Conservation (phyloP, 2,113 vertebrate species). For the Haliaeetus leucogaster region DNA sequence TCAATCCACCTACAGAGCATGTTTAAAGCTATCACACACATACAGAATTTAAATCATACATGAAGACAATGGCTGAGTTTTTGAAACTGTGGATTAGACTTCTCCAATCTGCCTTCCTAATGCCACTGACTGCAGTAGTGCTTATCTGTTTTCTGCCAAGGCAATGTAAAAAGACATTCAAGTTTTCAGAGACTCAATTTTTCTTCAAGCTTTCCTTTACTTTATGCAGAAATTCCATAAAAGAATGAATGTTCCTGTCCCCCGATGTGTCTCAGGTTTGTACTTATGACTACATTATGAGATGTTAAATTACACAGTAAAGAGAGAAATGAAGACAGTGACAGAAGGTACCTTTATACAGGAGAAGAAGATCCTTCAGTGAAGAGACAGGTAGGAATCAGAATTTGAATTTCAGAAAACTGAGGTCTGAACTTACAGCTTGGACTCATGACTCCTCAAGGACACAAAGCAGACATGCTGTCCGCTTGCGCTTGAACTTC, state of each 20-base stretch:
- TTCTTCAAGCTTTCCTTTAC: not conserved
- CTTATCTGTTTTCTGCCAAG: not conserved
- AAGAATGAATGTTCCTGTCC: not conserved
- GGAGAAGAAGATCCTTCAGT: not conserved
- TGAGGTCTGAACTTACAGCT: not conserved
- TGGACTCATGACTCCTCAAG: not conserved
- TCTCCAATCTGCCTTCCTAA: not conserved
- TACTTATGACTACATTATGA: not conserved
- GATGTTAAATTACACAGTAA: not conserved
- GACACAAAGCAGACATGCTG: not conserved
- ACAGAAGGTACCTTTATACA: not conserved
- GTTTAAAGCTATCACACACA: not conserved
- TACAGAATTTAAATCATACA: rapidly evolving
- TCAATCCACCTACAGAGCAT: not conserved
- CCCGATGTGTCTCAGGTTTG: not conserved
- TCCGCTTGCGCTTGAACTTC: rapidly evolving
- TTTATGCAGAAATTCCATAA: not conserved
- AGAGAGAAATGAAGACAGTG: not conserved
- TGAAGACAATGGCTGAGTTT: not conserved
- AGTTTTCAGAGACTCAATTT: not conserved
- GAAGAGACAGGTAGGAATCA: not conserved
- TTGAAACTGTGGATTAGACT: not conserved
- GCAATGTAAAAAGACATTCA: not conserved
- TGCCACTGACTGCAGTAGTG: not conserved
- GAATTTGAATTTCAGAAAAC: not conserved